Evolutionary conservation across 2,113 vertebrate species (phyloP), one percentile per base, ranked within the genome.

Genomic region (Rana temporaria): DNA sequence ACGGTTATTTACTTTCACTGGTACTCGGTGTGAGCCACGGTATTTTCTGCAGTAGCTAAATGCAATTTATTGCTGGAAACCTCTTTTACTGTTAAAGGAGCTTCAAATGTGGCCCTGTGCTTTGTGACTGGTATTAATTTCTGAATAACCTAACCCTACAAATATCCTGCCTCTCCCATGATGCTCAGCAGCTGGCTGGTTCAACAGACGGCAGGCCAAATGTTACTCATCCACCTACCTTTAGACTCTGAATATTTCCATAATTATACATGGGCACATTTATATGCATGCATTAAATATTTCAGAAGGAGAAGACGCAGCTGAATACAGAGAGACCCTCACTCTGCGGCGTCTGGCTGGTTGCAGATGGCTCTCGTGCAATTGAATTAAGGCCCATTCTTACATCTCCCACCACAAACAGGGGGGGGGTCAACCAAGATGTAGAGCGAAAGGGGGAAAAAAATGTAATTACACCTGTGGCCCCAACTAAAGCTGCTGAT

Each of bases 381-480:
- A 80, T 70, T 62, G 78, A 80, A 80, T 80, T 87, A 84, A 64
- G 60, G 67, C 42, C 66, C 68, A 80, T 69, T 79, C 72, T 68
- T 60, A 19, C n/a, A 55, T 64, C 38, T 9, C 38, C 34, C 20
- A n/a, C 2, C 59, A 65, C 42, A 2, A 73, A 69, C 75, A 72
- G 79, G 84, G 72, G 84, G 72, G 57, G 85, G 38, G 82, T 84
- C 85, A 90, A 79, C 67, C 68, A 53, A 5, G 70, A 79, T 73
- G 63, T 73, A 56, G 65, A 48, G 32, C 78, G 75, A 0, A n/a
- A 85, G 82, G 72, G 12, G 34, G n/a, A 86, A 65, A 79, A 16
- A 65, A 24, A 66, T 52, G 81, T 87, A 86, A 85, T 85, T 80
- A 86, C 74, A 76, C 73, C 85, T n/a, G 20, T 84, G 76, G n/a